Percentiles rank a stretch among this genome's conserved stretches.
Evolutionary conservation across 2,113 vertebrate genomes (phyloP).

Genomic region (Pollachius pollachius): DNA sequence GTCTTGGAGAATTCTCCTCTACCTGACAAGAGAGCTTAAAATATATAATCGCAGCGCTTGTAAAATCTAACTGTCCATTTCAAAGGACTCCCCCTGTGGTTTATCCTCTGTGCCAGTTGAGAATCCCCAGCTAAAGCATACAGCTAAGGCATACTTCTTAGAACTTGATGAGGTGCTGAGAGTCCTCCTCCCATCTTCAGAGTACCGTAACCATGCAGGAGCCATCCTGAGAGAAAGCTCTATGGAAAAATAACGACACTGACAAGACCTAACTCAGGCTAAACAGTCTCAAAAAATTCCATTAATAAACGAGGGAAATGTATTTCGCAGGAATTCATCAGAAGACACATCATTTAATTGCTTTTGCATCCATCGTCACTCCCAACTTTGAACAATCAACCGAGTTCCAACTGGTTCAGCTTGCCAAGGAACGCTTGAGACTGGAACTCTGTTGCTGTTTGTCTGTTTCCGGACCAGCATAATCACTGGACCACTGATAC

Average conservation of each 20-base stretch:
- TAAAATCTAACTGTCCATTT: conserved; percentile 3
- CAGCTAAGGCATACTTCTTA: conserved; percentile 22
- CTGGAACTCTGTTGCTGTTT: not conserved
- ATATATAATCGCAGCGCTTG: too few species aligned
- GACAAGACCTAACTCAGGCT: too few species aligned
- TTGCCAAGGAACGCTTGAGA: too few species aligned
- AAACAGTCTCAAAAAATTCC: not conserved
- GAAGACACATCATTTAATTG: not conserved
- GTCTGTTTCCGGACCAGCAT: conserved; percentile 11
- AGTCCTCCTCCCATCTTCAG: conserved; percentile 36
- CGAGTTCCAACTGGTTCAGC: not conserved
- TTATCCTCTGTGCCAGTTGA: not conserved
- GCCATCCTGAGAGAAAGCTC: too few species aligned
- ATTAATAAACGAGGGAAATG: not conserved
- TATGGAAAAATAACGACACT: too few species aligned
- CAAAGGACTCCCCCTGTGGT: conserved; percentile 19
- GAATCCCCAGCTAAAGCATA: conserved; percentile 22
- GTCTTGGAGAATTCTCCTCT: too few species aligned
- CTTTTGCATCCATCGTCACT: not conserved
- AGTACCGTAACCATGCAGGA: conserved; percentile 6
- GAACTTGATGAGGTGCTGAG: conserved; percentile 42
- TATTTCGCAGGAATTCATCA: not conserved
- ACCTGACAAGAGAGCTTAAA: too few species aligned
- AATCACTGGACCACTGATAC: not conserved
- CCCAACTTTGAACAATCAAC: not conserved